Evolutionary conservation across 2,113 vertebrate genomes (phyloP).

Genomic region (Eulemur macaco): DNA sequence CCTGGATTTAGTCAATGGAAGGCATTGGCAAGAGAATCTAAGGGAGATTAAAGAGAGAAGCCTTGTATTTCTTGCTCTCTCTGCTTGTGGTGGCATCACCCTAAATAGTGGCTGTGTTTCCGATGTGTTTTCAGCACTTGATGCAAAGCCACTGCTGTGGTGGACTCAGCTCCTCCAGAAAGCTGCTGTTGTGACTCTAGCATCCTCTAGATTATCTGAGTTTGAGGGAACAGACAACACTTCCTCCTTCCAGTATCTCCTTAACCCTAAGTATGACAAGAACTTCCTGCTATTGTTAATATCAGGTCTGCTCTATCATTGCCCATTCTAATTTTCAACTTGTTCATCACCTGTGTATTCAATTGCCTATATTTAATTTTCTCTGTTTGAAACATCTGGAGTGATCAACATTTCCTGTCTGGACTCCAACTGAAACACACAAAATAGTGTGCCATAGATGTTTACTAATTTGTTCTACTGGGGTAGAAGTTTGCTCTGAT

Average conservation of each 20-base stretch:
- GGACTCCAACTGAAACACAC: not conserved
- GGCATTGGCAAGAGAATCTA: not conserved
- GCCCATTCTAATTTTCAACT: not conserved
- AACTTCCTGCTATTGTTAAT: not conserved
- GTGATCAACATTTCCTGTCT: not conserved
- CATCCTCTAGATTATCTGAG: not conserved
- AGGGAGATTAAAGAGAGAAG: not conserved
- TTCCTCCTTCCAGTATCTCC: not conserved
- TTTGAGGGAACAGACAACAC: not conserved
- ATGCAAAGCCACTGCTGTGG: not conserved
- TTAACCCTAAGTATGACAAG: not conserved
- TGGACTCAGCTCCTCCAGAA: not conserved
- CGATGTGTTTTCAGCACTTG: not conserved
- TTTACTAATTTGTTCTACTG: not conserved
- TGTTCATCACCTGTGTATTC: not conserved
- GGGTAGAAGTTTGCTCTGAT: fast-evolving
- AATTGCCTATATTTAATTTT: not conserved
- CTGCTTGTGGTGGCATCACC: not conserved
- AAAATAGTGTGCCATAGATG: not conserved
- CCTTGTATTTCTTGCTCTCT: not conserved
- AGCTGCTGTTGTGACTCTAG: too few relatives aligned
- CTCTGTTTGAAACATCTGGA: not conserved
- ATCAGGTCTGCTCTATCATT: not conserved
- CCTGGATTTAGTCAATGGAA: not conserved
- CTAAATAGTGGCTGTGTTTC: not conserved